Conservation (phyloP, 1,140 invertebrate genomes). For the Neelides sp. region DNA sequence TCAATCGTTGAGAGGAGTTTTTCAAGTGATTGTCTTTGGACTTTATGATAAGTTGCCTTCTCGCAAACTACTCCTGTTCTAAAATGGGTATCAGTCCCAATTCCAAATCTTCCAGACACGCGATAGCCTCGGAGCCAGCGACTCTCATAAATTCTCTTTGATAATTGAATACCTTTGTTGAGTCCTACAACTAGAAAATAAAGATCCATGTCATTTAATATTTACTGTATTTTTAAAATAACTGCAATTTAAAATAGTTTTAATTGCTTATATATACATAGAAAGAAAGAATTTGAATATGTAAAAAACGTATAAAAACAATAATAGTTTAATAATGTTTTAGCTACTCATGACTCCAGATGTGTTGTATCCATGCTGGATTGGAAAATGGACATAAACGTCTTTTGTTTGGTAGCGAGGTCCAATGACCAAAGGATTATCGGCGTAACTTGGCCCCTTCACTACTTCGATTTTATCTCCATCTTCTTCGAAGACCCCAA, state of each 20-base stretch:
- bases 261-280: conserved; percentile 8
- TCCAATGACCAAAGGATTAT: conserved; percentile 57
- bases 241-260: too few relatives aligned
- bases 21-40: conserved; percentile 53
- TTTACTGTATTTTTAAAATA: too few relatives aligned
- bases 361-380: conserved; percentile 44
- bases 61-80: conserved; percentile 57
- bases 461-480: conserved; percentile 18
- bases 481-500: too few relatives aligned
- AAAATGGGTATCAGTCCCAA: conserved; percentile 60
- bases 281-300: not conserved
- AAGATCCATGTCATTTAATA: too few relatives aligned
- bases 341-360: conserved; percentile 58
- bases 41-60: conserved; percentile 54
- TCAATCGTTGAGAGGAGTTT: conserved; percentile 59
- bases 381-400: conserved; percentile 45
- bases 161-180: conserved; percentile 47
- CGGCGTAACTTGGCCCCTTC: conserved; percentile 46
- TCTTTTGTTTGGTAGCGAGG: conserved; percentile 55
- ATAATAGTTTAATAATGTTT: conserved; percentile 7
- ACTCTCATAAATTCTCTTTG: conserved; percentile 43
- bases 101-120: conserved; percentile 62
- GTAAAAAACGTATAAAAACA: not conserved
- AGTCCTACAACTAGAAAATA: conserved; percentile 52
- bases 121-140: conserved; percentile 54